Percentiles rank a stretch among this genome's conserved stretches.
Conservation (phyloP, 2,797 vertebrate species). For the Enteromius fasciolatus region DNA sequence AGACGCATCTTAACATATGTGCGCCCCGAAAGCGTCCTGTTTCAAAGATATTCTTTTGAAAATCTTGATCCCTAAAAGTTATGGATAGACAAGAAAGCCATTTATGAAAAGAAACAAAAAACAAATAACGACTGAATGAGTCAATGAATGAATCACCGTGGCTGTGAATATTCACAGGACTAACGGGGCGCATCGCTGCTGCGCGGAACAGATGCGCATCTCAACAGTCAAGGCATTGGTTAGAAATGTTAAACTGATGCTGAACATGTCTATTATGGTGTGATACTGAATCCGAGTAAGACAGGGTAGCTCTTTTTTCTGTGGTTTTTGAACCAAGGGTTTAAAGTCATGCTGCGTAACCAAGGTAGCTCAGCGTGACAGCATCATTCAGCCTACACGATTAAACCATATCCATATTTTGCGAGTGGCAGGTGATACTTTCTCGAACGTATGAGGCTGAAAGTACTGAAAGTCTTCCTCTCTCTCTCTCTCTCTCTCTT, state of each 20-base stretch:
- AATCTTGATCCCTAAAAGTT: background rate
- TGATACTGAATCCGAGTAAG: background rate
- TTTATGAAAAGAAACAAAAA: background rate
- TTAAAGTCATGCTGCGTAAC: constrained; percentile 11
- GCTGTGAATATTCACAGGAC: background rate
- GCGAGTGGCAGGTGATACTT: constrained; percentile 34
- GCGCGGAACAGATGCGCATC: constrained; percentile 7
- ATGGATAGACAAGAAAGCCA: background rate
- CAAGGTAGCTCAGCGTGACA: background rate
- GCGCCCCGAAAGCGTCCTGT: background rate
- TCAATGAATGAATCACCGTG: constrained; percentile 17
- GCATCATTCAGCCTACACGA: background rate
- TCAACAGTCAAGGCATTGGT: background rate
- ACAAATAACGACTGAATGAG: background rate
- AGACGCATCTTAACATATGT: background rate
- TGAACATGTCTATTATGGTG: background rate
- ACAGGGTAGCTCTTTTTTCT: background rate
- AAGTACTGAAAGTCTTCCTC: constrained; percentile 33
- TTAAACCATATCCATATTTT: constrained; percentile 8
- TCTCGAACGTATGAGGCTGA: background rate
- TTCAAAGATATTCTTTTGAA: background rate
- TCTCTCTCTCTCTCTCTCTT: constrained; percentile 50
- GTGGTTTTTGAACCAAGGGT: background rate
- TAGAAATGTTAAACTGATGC: background rate
- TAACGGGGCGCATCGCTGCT: background rate